Base-by-base conservation (phyloP, 2,888 invertebrate genomes). In the Miltochrista miniata region DNA sequence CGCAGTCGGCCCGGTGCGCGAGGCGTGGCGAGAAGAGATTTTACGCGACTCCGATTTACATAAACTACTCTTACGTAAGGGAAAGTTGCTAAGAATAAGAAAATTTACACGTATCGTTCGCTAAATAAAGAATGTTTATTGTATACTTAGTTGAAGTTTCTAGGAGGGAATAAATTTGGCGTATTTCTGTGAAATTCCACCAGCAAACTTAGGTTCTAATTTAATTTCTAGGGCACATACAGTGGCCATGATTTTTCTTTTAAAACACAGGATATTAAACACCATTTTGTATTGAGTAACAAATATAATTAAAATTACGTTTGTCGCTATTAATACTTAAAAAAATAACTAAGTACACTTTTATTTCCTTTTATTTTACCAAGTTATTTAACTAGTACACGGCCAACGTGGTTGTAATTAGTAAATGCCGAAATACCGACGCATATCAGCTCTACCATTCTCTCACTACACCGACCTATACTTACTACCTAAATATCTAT, bases 61-160 rank as follows among this genome's bases (percentile, higher is more conserved):
- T 76, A 69, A 76, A 73, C 63, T 59, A 63, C 55, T 45, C 52
- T 78, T 78, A 74, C 62, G 69, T 64, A 76, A 77, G 74, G 47
- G 77, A 78, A 78, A 78, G 78, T 69, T 67, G 65, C 65, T 64
- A 56, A 49, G 51, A 59, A 61, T 61, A 57, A 61, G 52, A 58
- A 61, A 70, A 61, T 60, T 67, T 59, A 68, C 64, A 58, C 63
- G 48, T 59, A 50, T 48, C 48, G 38, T 37, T 54, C 38, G 39
- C 31, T 52, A 37, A 48, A 47, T 48, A 41, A 31, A 31, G 41
- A 33, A 38, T 47, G 37, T 48, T 52, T 39, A 54, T 52, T 56
- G 31, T 53, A 54, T 38, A 24, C 8, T 2, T 31, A 11, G 31
- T 31, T 11, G 11, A 31, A 29, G 36, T 55, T 41, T 13, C 31